Base-by-base conservation (phyloP, 2,113 vertebrate species). In the Pygoscelis adeliae region DNA sequence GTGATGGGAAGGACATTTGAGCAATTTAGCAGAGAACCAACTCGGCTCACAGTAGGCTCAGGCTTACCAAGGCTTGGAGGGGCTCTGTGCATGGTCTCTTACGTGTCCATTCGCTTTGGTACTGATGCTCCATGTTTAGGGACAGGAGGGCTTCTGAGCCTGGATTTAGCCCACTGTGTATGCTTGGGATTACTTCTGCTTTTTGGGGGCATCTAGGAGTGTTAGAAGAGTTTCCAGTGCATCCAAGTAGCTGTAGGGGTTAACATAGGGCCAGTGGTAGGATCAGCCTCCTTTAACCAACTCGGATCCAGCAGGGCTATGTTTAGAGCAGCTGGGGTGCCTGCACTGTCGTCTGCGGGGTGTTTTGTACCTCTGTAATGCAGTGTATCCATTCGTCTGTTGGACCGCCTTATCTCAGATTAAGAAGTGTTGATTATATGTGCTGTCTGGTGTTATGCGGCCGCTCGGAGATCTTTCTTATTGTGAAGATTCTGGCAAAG, bases 61-160 rank as follows among this genome's bases (percentile, higher is more conserved):
- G 53, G 9, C 36, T 65, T 69, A 55, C 29, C 36, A 63, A 63
- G 30, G 20, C 15, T 53, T 78, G 11, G 4, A 67, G 7, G 19
- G 19, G 8, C 10, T 78, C 10, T 0, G 0, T 32, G 32, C 13
- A 9, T 25, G 52, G 12, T 9, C 9, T 55, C 12, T 71, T 70
- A 26, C 0, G 0, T 58, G 15, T 83, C 59, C 4, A 0, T 65
- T 77, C 3, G 1, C 6, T n/a, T 20, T 67, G 25, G 15, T 63
- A 55, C 61, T 63, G 15, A 30, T 61, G 22, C 15, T 89, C 29
- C 13, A 30, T 9, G 17, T 73, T 44, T 86, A 70, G 55, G 44
- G 14, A 15, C 8, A 2, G 15, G 5, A 71, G 40, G 11, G 17
- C 17, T n/a, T 72, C 15, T 62, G 22, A 78, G 15, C 34, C 26